Evolutionary conservation across 2,113 vertebrate species (phyloP), one percentile per base, ranked within the genome.

Genomic region (Nycticryphes semicollaris): DNA sequence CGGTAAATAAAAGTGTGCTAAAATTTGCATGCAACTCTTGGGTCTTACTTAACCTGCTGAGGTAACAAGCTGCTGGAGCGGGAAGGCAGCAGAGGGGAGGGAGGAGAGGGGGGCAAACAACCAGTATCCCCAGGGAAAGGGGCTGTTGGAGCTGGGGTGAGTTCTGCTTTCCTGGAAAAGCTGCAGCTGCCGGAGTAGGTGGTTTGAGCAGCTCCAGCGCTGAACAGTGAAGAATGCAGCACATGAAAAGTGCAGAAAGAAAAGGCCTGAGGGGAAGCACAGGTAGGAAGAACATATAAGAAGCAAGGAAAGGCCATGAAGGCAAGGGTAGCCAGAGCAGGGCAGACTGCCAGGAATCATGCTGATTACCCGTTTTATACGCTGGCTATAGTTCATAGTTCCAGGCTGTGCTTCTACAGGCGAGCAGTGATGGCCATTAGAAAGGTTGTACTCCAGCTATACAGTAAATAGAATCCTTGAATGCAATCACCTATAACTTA

Each of bases 71-170:
- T 89, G 24, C 35, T 39, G n/a, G 64, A 84, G 45, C 17, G 33
- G 18, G 81, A 75, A 94, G 39, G 68, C 73, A 81, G 76, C 41
- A 64, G 25, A 9, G 5, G 22, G 18, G 22, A 37, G 14, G 33
- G 27, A 75, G 59, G 35, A 37, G 69, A 64, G 27, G 18, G 37
- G 86, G 31, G 33, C 1, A 4, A 73, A 56, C 14, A 77, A 31
- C 25, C 12, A 18, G 0, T 1, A 45, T 7, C 8, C 19, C 1
- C 0, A 1, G 37, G 35, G 35, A 63, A 37, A 70, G 31, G 50
- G 10, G 8, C 41, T 70, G 63, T 6, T 47, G 23, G 60, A 74
- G 60, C 54, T 25, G 48, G 81, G 28, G 7, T 41, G 41, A 68
- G 37, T 8, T 76, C 82, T 74, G 54, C 31, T 50, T 28, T 35